Evolutionary conservation across 1,140 invertebrate species (phyloP).

Genomic region (Magallana angulata): DNA sequence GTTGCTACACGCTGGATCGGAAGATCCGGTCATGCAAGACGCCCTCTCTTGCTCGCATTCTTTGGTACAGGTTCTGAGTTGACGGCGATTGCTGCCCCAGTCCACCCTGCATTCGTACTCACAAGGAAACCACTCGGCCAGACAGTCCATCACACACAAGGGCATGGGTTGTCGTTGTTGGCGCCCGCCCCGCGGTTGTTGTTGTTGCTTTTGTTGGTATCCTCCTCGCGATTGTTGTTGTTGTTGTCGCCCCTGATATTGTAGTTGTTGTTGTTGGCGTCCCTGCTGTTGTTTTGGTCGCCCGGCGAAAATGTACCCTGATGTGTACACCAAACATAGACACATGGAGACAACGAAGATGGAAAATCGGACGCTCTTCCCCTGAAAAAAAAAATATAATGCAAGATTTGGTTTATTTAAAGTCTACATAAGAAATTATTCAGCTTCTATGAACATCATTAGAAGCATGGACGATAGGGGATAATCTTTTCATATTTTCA

Average conservation of each 20-base stretch:
- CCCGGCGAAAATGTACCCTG: no score
- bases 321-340: not conserved
- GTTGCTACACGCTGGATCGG: not conserved
- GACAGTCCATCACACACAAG: not conserved
- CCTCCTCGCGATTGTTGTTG: no score
- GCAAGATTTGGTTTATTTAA: not conserved
- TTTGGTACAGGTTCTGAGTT: not conserved
- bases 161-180: not conserved
- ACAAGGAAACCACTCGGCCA: not conserved
- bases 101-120: not conserved
- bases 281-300: no score
- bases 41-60: not conserved
- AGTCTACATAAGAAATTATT: no score
- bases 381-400: not conserved
- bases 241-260: no score
- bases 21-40: not conserved
- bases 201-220: no score
- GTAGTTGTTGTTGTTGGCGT: no score
- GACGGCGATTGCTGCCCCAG: not conserved
- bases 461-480: no score
- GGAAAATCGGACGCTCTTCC: not conserved
- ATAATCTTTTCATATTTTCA: no score
- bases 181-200: not conserved
- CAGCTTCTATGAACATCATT: no score
- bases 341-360: not conserved